A percentile compares a stretch with the other conserved stretches of the same genome.
Evolutionary conservation across 2,888 invertebrate genomes (phyloP).

Genomic region (Heliconius ethilla): DNA sequence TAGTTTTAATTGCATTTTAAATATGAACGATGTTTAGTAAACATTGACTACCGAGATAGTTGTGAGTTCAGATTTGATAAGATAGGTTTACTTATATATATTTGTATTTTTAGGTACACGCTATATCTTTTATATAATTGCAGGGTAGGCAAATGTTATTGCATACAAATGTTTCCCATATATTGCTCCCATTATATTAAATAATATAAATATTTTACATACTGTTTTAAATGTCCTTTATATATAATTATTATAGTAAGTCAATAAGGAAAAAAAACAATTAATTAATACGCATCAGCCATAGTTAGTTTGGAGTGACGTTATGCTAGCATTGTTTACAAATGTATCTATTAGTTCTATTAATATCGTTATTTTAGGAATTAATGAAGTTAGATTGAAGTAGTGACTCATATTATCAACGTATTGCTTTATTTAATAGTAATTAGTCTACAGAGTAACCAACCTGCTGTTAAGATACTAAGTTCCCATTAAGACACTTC

Average conservation of each 20-base stretch:
- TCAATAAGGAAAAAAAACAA: slow-evolving; percentile 35
- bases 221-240: too few species aligned
- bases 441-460: too few species aligned
- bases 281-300: slow-evolving; percentile 27
- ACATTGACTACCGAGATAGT: background rate
- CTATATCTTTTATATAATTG: too few species aligned
- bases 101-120: too few species aligned
- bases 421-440: background rate
- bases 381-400: background rate
- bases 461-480: too few species aligned
- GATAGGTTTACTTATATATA: background rate
- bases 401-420: background rate
- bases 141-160: too few species aligned
- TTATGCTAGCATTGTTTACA: slow-evolving; percentile 31
- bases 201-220: too few species aligned
- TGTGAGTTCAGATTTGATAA: background rate
- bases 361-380: slow-evolving; percentile 3
- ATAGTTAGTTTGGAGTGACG: slow-evolving; percentile 29
- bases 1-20: slow-evolving; percentile 29
- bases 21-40: slow-evolving; percentile 7
- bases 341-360: slow-evolving; percentile 32
- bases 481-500: too few species aligned
- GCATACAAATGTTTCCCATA: too few species aligned
- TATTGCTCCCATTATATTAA: too few species aligned
- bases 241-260: too few species aligned